These are phyloP conservation scores for Drosophila birchii DNA, from an alignment of 2,888 invertebrate genomes.

Conservation along the genomic window DNA sequence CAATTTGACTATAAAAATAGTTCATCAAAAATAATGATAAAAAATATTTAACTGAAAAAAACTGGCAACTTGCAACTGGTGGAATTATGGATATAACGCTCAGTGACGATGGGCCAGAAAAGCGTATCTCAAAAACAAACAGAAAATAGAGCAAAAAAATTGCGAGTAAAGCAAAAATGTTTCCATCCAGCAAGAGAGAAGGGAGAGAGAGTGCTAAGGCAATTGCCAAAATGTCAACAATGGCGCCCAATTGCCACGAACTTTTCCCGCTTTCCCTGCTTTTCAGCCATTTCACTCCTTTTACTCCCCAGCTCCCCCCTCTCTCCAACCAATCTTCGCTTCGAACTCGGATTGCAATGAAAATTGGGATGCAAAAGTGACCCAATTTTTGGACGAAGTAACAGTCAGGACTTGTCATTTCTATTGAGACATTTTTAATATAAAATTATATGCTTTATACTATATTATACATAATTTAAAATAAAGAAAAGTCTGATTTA, in stretches of 20 bases:
- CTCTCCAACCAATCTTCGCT: conserved; percentile 1
- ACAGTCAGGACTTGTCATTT: background rate
- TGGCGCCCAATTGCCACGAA: conserved; percentile 25
- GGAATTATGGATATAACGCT: conserved; percentile 1
- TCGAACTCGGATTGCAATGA: background rate
- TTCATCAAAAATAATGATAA: too few relatives aligned
- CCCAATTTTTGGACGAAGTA: background rate
- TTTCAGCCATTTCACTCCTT: background rate
- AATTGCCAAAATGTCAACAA: conserved; percentile 39
- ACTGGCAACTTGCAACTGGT: background rate
- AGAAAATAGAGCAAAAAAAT: background rate
- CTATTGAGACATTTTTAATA: too few relatives aligned
- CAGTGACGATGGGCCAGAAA: conserved; percentile 2
- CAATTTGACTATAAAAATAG: background rate
- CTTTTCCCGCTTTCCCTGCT: background rate
- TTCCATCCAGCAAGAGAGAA: background rate
- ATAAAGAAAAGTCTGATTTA: too few relatives aligned
- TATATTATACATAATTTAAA: background rate
- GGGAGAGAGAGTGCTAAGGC: conserved; percentile 1
- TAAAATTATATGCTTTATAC: too few relatives aligned
- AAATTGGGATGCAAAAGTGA: background rate
- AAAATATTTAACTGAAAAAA: background rate
- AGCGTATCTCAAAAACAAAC: conserved; percentile 10
- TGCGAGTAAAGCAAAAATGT: conserved; percentile 3
- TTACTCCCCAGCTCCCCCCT: background rate